These are phyloP conservation scores for Phataginus tricuspis DNA, from an alignment of 2,797 vertebrate genomes.

Conservation along the genomic window DNA sequence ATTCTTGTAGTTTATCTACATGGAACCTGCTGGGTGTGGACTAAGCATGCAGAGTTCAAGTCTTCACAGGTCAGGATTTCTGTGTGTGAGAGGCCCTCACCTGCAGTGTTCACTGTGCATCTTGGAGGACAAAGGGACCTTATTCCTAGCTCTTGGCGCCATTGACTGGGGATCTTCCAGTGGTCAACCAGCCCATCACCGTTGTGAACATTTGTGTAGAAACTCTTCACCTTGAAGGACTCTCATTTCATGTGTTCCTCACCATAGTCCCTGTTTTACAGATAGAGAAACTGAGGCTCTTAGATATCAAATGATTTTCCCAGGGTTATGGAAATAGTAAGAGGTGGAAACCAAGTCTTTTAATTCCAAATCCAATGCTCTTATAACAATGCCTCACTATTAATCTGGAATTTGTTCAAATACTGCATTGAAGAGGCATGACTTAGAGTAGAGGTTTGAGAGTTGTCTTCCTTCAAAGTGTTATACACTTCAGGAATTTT, in stretches of 20 bases:
- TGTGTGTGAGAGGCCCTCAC: background rate
- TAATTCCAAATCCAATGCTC: background rate
- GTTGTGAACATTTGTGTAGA: background rate
- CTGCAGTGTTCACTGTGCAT: background rate
- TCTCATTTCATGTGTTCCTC: background rate
- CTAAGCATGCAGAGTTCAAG: background rate
- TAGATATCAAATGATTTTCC: background rate
- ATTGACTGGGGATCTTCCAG: background rate
- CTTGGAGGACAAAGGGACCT: background rate
- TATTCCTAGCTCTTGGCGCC: background rate
- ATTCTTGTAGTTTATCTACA: background rate
- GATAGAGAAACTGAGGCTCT: background rate
- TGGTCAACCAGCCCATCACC: background rate
- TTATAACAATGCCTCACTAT: background rate
- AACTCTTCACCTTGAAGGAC: background rate
- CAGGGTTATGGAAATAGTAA: background rate
- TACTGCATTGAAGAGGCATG: background rate
- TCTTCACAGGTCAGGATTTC: background rate
- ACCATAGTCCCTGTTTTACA: background rate
- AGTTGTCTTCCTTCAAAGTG: background rate
- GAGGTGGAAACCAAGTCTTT: background rate
- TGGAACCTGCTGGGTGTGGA: background rate
- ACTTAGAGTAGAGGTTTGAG: background rate
- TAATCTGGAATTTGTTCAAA: background rate
- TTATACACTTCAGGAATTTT: background rate